A percentile compares a stretch with the other conserved stretches of the same genome.
phyloP scores from a whole-genome alignment of 2,113 vertebrate species.

The Psittacula cyanocephala region DNA sequence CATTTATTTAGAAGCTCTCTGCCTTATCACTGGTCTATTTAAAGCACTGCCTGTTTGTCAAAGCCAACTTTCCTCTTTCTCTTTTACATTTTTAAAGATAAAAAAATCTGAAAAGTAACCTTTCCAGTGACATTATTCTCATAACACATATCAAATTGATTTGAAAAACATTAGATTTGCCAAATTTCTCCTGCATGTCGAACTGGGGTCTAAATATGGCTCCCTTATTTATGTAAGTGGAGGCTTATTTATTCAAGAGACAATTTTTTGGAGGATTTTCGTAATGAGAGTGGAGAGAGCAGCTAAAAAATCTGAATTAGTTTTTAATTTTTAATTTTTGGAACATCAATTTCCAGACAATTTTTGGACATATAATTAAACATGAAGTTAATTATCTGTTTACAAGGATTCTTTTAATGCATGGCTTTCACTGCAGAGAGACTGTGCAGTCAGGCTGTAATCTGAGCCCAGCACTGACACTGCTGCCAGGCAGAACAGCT shows the following conservation, averaged over 20 bases:
- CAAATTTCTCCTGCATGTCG: not conserved
- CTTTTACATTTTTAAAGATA: not conserved
- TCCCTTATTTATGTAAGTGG: not conserved
- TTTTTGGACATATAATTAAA: slow-evolving; percentile 9
- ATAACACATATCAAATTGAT: slow-evolving; percentile 9
- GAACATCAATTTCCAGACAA: not conserved
- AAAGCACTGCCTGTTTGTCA: not conserved
- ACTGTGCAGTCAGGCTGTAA: not conserved
- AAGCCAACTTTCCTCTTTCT: not conserved
- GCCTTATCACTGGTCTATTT: slow-evolving; percentile 22
- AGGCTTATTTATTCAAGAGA: not conserved
- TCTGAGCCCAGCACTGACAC: not conserved
- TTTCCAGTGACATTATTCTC: slow-evolving; percentile 25
- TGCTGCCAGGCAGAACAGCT: not conserved
- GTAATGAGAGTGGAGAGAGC: not conserved
- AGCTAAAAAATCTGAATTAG: not conserved
- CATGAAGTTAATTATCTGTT: not conserved
- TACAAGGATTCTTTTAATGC: not conserved
- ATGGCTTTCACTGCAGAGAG: not conserved
- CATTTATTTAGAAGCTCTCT: slow-evolving; percentile 26
- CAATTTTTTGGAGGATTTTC: not conserved
- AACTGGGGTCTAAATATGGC: not conserved
- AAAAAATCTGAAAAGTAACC: not conserved
- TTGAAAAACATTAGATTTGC: slow-evolving; percentile 26
- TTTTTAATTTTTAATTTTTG: not conserved